Percentiles rank a stretch among this genome's conserved stretches.
These are phyloP conservation scores for Shargacucullia verbasci DNA, from an alignment of 2,888 invertebrate species.

Conservation along the genomic window DNA sequence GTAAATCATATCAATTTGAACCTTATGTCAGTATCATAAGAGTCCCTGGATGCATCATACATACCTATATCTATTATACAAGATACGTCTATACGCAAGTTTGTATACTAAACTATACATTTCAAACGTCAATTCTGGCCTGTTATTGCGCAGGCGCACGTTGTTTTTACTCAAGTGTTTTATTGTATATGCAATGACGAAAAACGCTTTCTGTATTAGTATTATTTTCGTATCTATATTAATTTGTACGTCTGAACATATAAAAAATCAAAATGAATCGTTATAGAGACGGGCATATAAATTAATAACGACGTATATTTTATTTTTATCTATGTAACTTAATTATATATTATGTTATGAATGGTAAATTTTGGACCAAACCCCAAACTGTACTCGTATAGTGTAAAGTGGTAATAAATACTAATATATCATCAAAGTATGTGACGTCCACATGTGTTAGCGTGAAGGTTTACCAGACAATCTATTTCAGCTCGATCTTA, in stretches of 20 bases:
- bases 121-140: slow-evolving; percentile 43
- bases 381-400: slow-evolving; percentile 23
- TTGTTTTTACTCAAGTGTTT: slow-evolving; percentile 21
- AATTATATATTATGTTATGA: slow-evolving; percentile 32
- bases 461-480: background rate
- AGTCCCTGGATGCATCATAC: too few species aligned
- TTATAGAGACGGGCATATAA: slow-evolving; percentile 11
- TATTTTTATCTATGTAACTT: slow-evolving; percentile 27
- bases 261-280: background rate
- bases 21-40: too few species aligned
- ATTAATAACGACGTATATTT: slow-evolving; percentile 14
- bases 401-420: slow-evolving; percentile 30
- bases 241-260: slow-evolving; percentile 3
- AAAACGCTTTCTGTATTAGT: slow-evolving; percentile 33
- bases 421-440: slow-evolving; percentile 19
- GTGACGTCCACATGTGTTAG: slow-evolving; percentile 21
- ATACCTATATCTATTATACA: background rate
- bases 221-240: slow-evolving; percentile 19
- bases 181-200: slow-evolving; percentile 2
- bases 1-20: too few species aligned
- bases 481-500: too few species aligned
- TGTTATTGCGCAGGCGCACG: slow-evolving; percentile 20
- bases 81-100: slow-evolving; percentile 18
- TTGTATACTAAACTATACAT: slow-evolving; percentile 24
- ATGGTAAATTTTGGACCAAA: slow-evolving; percentile 52